These are phyloP conservation scores for Hirundo rustica DNA, from an alignment of 2,797 vertebrate genomes.

Conservation along the genomic window DNA sequence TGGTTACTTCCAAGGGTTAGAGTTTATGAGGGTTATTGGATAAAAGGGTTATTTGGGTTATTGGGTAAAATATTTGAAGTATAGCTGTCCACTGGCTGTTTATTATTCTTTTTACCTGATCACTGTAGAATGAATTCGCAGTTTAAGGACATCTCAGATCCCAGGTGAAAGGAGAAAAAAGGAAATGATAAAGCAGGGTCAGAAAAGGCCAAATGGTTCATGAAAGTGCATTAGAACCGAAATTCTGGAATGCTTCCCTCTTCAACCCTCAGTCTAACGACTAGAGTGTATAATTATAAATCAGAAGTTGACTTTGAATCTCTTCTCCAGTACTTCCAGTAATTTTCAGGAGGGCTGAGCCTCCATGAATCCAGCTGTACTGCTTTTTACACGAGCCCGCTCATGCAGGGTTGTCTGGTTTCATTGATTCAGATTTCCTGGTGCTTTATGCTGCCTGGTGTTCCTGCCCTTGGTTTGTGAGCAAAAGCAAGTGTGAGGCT, in stretches of 20 bases:
- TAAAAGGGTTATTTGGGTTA: not conserved
- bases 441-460: not conserved
- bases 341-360: not conserved
- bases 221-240: not conserved
- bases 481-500: not conserved
- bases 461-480: not conserved
- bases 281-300: not conserved
- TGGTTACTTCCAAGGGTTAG: not conserved
- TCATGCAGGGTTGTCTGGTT: not conserved
- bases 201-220: not conserved
- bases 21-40: fast-evolving
- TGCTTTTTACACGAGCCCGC: not conserved
- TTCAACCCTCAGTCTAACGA: not conserved
- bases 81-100: not conserved
- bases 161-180: not conserved
- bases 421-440: not conserved
- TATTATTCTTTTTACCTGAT: not conserved
- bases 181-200: not conserved
- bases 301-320: not conserved
- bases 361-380: not conserved
- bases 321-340: not conserved
- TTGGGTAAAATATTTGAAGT: not conserved
- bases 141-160: not conserved
- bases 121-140: not conserved
- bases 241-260: not conserved